Conservation (phyloP, 2,113 vertebrate genomes). For the Dipodomys stephensi region DNA sequence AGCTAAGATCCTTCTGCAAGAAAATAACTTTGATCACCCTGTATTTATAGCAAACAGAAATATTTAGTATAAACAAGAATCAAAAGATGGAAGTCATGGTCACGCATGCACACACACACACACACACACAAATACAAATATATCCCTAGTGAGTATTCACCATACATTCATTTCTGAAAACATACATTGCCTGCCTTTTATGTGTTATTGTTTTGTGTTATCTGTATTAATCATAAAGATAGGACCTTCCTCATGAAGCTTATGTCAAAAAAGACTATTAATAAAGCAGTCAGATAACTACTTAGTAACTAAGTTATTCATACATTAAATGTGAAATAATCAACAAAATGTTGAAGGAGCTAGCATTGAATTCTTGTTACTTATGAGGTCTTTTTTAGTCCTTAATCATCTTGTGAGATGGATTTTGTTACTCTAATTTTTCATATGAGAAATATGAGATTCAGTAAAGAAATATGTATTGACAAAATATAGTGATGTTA, state of each 20-base stretch:
- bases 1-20: neutral
- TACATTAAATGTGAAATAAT: neutral
- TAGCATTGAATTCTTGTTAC: neutral
- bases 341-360: neutral
- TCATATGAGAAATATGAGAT: neutral
- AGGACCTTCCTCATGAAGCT: neutral
- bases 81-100: neutral
- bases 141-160: neutral
- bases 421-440: neutral
- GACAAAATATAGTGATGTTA: constrained; percentile 30
- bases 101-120: too few relatives aligned
- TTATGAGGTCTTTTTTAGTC: neutral
- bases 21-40: neutral
- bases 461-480: neutral
- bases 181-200: neutral
- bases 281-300: neutral
- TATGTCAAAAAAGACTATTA: neutral
- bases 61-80: neutral
- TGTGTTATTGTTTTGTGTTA: neutral
- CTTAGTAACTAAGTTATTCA: too few relatives aligned
- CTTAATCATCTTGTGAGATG: neutral
- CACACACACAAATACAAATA: neutral
- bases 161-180: neutral
- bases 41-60: neutral
- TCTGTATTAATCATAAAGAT: neutral